These are phyloP conservation scores for Coenonympha glycerion DNA, from an alignment of 2,888 invertebrate genomes.

Conservation along the genomic window DNA sequence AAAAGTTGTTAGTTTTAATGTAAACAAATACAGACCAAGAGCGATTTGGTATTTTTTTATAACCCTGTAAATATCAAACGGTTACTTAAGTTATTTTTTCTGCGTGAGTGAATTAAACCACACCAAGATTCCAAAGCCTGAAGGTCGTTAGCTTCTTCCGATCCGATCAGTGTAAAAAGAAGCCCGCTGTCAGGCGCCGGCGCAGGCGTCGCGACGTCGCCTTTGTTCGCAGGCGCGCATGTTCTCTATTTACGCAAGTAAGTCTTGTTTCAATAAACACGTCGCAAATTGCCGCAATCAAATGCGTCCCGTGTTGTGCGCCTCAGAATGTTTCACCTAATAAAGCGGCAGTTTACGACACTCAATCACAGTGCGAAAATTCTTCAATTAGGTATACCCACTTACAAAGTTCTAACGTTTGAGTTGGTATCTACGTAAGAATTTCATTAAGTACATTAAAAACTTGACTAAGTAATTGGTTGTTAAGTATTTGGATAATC, in stretches of 20 bases:
- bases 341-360: slow-evolving; percentile 10
- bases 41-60: too few relatives aligned
- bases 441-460: too few relatives aligned
- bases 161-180: slow-evolving; percentile 26
- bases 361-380: background rate
- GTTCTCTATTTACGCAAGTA: slow-evolving; percentile 65
- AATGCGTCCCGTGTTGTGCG: slow-evolving; percentile 11
- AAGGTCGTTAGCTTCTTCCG: slow-evolving; percentile 20
- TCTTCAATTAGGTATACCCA: too few relatives aligned
- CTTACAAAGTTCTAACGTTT: too few relatives aligned
- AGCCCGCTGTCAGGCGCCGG: slow-evolving; percentile 28
- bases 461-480: too few relatives aligned
- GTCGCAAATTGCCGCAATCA: slow-evolving; percentile 39
- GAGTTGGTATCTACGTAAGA: too few relatives aligned
- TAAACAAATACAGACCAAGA: too few relatives aligned
- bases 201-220: slow-evolving; percentile 53
- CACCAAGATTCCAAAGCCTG: slow-evolving; percentile 6
- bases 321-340: slow-evolving; percentile 18
- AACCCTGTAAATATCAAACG: too few relatives aligned
- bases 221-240: slow-evolving; percentile 61
- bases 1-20: too few relatives aligned
- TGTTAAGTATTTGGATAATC: too few relatives aligned
- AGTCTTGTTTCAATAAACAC: slow-evolving; percentile 57
- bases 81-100: too few relatives aligned
- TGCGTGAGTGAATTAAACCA: slow-evolving; percentile 10